Percentiles rank a stretch among this genome's conserved stretches.
Conservation (phyloP, 1,140 invertebrate species). For the Carcinoscorpius rotundicauda region DNA sequence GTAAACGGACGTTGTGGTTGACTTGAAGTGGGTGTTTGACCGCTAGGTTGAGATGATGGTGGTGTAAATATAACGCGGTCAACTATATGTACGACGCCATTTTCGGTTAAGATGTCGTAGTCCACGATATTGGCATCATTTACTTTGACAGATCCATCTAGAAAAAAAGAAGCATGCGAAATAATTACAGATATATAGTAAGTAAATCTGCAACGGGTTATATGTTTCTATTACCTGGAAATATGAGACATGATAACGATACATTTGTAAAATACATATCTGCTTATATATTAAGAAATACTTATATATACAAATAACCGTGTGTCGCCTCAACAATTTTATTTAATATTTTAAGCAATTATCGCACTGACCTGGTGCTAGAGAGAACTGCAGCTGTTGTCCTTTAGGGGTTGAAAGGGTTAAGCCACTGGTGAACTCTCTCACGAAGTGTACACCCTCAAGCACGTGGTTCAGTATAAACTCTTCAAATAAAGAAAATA, state of each 20-base stretch:
- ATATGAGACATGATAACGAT: no score
- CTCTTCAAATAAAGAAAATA: conserved; percentile 6
- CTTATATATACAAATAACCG: no score
- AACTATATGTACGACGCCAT: conserved; percentile 19
- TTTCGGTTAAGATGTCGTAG: conserved; percentile 19
- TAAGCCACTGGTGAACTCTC: conserved; percentile 11
- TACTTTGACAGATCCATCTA: conserved; percentile 16
- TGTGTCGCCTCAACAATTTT: no score
- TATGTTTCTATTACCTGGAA: no score
- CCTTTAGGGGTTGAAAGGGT: conserved; percentile 10
- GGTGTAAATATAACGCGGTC: conserved; percentile 12
- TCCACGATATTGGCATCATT: conserved; percentile 18
- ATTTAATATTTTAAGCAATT: no score
- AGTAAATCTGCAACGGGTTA: no score
- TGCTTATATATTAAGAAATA: no score
- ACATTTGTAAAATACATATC: no score
- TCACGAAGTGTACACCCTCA: conserved; percentile 14
- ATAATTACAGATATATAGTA: neutral
- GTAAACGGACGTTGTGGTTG: no score
- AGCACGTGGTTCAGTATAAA: conserved; percentile 14
- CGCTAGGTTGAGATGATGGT: no score
- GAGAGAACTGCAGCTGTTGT: neutral
- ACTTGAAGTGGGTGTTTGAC: no score
- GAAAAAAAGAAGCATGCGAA: conserved; percentile 6
- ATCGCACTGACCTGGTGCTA: no score